Percentiles rank a stretch among this genome's conserved stretches.
phyloP scores from a whole-genome alignment of 2,113 vertebrate species.

The Promerops cafer region DNA sequence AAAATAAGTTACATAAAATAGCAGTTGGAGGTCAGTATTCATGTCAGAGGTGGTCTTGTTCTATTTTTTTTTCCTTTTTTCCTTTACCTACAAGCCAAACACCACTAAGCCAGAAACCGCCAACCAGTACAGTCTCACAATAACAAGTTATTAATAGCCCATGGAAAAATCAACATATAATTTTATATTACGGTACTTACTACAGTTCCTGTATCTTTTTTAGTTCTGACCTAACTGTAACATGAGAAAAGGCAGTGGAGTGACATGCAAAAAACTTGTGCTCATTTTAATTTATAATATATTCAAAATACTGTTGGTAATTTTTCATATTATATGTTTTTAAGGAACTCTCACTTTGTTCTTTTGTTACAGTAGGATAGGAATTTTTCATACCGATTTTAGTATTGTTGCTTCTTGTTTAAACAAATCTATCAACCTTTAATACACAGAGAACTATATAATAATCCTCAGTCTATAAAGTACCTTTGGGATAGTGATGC shows the following conservation, averaged over 20 bases:
- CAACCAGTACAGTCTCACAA: slow-evolving; percentile 60
- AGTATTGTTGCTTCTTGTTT: neutral
- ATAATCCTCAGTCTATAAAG: neutral
- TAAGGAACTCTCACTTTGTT: neutral
- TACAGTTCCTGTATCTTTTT: neutral
- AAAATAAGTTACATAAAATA: slow-evolving; percentile 47
- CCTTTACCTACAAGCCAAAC: slow-evolving; percentile 70
- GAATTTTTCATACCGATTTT: neutral
- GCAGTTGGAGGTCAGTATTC: slow-evolving; percentile 50
- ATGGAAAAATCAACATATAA: slow-evolving; percentile 80
- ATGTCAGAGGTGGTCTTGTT: slow-evolving; percentile 58
- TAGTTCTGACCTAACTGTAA: slow-evolving; percentile 20
- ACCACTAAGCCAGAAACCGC: slow-evolving; percentile 65
- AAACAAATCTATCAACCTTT: neutral
- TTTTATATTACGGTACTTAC: slow-evolving; percentile 45
- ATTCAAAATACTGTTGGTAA: neutral
- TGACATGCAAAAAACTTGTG: neutral
- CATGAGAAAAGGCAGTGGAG: neutral
- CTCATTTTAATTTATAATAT: neutral
- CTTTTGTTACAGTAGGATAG: neutral
- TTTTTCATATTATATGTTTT: neutral
- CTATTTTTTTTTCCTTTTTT: slow-evolving; percentile 55
- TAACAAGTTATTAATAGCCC: slow-evolving; percentile 75
- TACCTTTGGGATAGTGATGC: neutral
- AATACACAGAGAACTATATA: neutral